phyloP scores from a whole-genome alignment of 1,140 invertebrate species.

The Holcopasites calliopsidis region DNA sequence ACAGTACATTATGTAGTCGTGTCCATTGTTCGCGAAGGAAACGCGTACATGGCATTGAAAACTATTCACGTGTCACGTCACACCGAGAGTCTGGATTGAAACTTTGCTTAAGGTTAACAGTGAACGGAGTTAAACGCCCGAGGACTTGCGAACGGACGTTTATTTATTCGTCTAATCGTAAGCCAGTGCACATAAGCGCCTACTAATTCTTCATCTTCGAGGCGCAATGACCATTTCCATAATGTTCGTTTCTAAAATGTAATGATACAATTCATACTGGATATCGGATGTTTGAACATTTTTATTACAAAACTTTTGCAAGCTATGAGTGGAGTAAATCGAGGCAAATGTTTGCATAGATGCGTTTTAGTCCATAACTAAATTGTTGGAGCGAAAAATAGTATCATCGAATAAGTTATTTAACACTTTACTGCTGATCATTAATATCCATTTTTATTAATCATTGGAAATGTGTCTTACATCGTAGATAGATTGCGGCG shows the following conservation, averaged over 20 bases:
- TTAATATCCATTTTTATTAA: background rate
- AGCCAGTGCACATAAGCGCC: background rate
- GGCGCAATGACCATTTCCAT: background rate
- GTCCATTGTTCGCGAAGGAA: slow-evolving; percentile 53
- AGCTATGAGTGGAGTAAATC: background rate
- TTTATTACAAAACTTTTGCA: background rate
- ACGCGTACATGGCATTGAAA: slow-evolving; percentile 53
- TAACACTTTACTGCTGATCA: background rate
- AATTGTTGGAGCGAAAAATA: background rate
- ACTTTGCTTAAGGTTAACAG: background rate
- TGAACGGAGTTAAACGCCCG: background rate
- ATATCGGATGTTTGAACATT: background rate
- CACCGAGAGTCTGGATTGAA: background rate
- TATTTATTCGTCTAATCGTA: background rate
- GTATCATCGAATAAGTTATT: background rate
- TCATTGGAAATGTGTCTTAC: too few species aligned
- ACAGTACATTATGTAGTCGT: slow-evolving; percentile 29
- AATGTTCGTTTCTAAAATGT: background rate
- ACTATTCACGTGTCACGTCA: slow-evolving; percentile 24
- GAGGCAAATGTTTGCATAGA: slow-evolving; percentile 29
- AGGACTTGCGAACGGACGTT: background rate
- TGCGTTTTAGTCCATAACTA: slow-evolving; percentile 32
- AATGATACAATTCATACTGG: background rate
- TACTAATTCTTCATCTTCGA: background rate
- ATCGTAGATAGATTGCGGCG: background rate